These are phyloP conservation scores for Mus spicilegus DNA, from an alignment of 2,113 vertebrate species.

Conservation along the genomic window DNA sequence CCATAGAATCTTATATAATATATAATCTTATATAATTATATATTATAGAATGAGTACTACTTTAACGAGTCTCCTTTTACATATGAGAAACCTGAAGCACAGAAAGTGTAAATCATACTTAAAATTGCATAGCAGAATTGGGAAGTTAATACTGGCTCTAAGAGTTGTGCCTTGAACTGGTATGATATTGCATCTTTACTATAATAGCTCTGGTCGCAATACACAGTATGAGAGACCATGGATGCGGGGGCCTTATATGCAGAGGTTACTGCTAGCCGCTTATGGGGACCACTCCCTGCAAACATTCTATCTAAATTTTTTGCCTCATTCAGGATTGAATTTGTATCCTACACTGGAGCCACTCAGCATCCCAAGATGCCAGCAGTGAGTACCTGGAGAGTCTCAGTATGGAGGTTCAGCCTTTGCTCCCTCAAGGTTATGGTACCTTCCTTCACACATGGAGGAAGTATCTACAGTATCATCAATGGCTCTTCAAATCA, in stretches of 20 bases:
- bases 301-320: not conserved
- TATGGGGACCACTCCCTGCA: not conserved
- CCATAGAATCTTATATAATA: not conserved
- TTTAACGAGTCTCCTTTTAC: not conserved
- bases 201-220: not conserved
- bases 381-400: not conserved
- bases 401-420: not conserved
- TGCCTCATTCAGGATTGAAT: not conserved
- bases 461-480: not conserved
- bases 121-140: not conserved
- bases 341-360: not conserved
- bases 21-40: not conserved
- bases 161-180: not conserved
- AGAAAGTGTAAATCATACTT: not conserved
- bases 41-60: not conserved
- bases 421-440: not conserved
- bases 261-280: not conserved
- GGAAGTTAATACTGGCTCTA: not conserved
- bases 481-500: not conserved
- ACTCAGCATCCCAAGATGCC: not conserved
- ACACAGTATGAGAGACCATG: not conserved
- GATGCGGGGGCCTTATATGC: not conserved
- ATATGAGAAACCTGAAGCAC: not conserved
- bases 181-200: not conserved
- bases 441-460: not conserved